Evolutionary conservation across 1,140 invertebrate species (phyloP), one percentile per base, ranked within the genome.

Genomic region (Leptinotarsa texana): DNA sequence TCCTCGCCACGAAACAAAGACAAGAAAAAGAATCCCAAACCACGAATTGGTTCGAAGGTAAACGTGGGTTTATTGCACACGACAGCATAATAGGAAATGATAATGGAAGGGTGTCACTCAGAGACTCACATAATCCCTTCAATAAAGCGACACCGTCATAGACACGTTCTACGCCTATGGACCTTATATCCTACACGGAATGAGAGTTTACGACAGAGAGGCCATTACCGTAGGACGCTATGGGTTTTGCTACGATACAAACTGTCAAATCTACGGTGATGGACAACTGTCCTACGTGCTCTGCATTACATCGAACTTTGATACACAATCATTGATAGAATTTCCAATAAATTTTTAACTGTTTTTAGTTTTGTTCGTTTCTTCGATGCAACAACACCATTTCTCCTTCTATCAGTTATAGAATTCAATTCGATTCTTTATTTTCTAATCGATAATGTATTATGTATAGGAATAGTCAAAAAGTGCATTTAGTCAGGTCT

Each of bases 121-220:
- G 21, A 24, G 15, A 17, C n/a, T 57, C 69, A 21, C 24, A 24
- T 24, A 42, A 24, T 67, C 65, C 65, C 15, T 22, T 24, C 65
- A 42, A 67, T 67, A 67, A 42, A 42, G 65, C 24, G 24, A 48
- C 47, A 49, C 48, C 63, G 51, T 68, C 61, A 71, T 57, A 57
- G 47, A 73, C 78, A 79, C 78, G 78, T 79, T 70, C 78, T 69
- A 66, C 76, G 76, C 78, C 78, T 74, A 79, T 76, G 76, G 76
- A 77, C 75, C 73, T 77, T 72, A 78, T 78, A 79, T 72, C 33
- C 71, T 51, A 66, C 49, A 69, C 57, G 33, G 78, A 80, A 82
- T 81, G 80, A 81, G 75, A 82, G 77, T 82, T 82, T 82, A 82
- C 81, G 80, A 77, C 76, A 77, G 74, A 51, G 24, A 72, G 79